Conservation (phyloP, 2,797 vertebrate species). For the Odontamblyopus lacepedii region DNA sequence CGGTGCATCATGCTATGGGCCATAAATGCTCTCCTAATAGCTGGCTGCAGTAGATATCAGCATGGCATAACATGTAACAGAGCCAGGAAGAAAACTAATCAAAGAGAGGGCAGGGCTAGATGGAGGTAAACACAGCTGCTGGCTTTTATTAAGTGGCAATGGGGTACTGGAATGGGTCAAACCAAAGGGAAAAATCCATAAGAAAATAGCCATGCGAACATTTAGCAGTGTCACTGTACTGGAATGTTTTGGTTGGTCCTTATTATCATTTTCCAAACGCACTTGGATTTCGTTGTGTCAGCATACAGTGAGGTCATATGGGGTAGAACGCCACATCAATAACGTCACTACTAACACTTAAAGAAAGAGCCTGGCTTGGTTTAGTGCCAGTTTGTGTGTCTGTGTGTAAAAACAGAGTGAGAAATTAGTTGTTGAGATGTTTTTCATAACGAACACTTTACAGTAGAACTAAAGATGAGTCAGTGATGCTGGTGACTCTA, state of each 20-base stretch:
- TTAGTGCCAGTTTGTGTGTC: constrained; percentile 4
- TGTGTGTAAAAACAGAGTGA: constrained; percentile 33
- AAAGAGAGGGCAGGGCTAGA: constrained; percentile 58
- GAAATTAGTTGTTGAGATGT: constrained; percentile 17
- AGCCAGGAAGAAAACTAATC: constrained; percentile 42
- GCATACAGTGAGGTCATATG: constrained; percentile 52
- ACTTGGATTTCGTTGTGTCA: constrained; percentile 54
- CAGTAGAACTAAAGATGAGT: constrained; percentile 52
- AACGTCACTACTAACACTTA: constrained; percentile 25
- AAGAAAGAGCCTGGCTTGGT: constrained; percentile 12
- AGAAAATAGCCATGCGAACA: constrained; percentile 60
- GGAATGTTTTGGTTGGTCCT: constrained; percentile 63
- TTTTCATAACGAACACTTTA: constrained; percentile 38
- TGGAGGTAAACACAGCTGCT: constrained; percentile 77
- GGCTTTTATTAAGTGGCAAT: constrained; percentile 66
- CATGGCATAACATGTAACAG: constrained; percentile 38
- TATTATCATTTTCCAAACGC: constrained; percentile 50
- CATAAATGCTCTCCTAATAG: constrained; percentile 52
- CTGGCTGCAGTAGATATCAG: constrained; percentile 49
- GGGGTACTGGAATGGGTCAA: constrained; percentile 62
- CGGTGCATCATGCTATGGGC: constrained; percentile 39
- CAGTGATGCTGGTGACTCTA: constrained; percentile 39
- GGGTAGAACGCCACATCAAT: constrained; percentile 37
- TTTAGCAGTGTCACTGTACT: constrained; percentile 58
- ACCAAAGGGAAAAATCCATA: constrained; percentile 42